These are phyloP conservation scores for Protonemura montana DNA, from an alignment of 2,888 invertebrate species.

Conservation along the genomic window DNA sequence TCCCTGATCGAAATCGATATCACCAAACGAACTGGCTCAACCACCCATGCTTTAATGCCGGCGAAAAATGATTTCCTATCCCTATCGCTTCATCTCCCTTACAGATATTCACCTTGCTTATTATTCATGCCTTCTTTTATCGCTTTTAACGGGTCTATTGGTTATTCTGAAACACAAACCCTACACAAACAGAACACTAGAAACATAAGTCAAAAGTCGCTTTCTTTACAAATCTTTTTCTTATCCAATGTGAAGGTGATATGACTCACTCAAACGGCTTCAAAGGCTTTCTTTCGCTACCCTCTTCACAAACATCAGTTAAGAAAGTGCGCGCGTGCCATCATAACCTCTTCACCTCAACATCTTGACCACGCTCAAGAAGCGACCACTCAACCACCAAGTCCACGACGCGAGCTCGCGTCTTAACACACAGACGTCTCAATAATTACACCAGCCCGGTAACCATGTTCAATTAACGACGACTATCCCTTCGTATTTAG, in stretches of 20 bases:
- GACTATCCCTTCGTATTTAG: slow-evolving; percentile 51
- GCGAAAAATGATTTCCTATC: background rate
- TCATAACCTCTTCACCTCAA: background rate
- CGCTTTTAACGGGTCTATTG: background rate
- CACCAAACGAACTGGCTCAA: background rate
- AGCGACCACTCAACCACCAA: background rate
- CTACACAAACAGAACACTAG: too few relatives aligned
- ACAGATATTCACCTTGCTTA: background rate
- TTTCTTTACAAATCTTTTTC: background rate
- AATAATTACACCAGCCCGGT: background rate
- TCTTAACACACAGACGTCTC: background rate
- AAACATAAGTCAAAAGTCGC: too few relatives aligned
- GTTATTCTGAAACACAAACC: too few relatives aligned
- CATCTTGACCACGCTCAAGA: background rate
- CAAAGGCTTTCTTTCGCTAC: too few relatives aligned
- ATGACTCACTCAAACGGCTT: background rate
- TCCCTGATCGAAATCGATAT: background rate
- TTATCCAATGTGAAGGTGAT: background rate
- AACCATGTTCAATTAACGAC: slow-evolving; percentile 40
- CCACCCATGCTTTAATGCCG: too few relatives aligned
- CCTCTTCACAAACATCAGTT: background rate
- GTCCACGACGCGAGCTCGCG: background rate
- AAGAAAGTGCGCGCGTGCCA: background rate
- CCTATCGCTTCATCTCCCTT: background rate
- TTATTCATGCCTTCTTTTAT: background rate